Base-by-base conservation (phyloP, 2,113 vertebrate species). In the Istiophorus platypterus region DNA sequence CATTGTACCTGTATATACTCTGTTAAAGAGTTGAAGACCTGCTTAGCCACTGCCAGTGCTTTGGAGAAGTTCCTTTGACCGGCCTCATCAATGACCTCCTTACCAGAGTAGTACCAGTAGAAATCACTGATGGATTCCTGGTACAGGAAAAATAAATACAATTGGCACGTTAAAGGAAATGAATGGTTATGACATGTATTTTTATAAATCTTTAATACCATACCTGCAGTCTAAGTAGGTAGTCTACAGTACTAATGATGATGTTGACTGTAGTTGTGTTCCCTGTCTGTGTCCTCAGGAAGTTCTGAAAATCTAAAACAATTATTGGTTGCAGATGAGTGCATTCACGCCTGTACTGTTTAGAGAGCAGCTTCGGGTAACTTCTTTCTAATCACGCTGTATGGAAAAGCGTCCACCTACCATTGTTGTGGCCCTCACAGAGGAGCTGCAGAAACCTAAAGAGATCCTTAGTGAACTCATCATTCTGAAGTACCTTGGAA, bases 101-200 rank as follows among this genome's bases (percentile, higher is more conserved):
- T 99, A 77, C 98, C 98, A 80, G 98, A 99, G 88, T 99, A 99
- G 92, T 99, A 99, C 98, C 98, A 99, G 89, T 99, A 99, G 93
- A 99, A 99, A 90, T 99, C 98, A 91, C 98, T 99, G 94, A 99
- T 99, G 56, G 98, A 99, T 91, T 99, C 98, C 98, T 99, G 41
- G 31, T 80, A 85, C 76, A 64, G 61, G 86, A 80, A 84, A 34
- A 41, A 47, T 22, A 22, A 61, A 18, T 7, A 14, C 1, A 42
- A 37, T 14, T 1, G 39, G 9, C 12, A 66, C 2, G 29, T 27
- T 34, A 27, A 31, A 64, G 2, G 26, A 9, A 2, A n/a, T 13
- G 0, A 27, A 68, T 47, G 1, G 9, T 42, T 20, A 63, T 0
- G 1, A 27, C 22, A 67, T 51, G n/a, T 68, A 7, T 27, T 0